Conservation (phyloP, 2,113 vertebrate genomes). For the Alouatta palliata region DNA sequence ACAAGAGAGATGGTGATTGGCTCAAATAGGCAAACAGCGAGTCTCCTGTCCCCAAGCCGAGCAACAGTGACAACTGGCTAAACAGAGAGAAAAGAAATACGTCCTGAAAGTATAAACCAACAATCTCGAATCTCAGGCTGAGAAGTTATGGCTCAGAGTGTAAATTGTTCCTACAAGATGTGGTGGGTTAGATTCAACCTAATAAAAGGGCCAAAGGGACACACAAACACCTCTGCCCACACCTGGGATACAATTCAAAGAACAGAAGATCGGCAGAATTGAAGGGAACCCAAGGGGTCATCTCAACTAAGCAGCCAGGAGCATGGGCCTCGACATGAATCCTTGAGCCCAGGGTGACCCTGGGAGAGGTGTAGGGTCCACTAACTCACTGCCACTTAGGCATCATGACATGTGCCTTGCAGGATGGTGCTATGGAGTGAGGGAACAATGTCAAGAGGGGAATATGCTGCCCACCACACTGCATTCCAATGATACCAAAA, state of each 20-base stretch:
- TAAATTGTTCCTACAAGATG: neutral
- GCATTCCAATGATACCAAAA: neutral
- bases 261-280: neutral
- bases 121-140: neutral
- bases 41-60: neutral
- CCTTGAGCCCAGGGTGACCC: neutral
- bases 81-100: neutral
- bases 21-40: slow-evolving; percentile 41
- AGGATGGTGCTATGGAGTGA: neutral
- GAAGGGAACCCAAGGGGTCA: too few species aligned
- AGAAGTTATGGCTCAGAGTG: neutral
- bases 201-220: neutral
- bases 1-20: slow-evolving; percentile 65
- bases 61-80: neutral
- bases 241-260: too few species aligned
- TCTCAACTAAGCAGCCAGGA: neutral
- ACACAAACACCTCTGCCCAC: neutral
- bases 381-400: fast-evolving
- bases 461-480: fast-evolving
- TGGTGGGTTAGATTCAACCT: neutral
- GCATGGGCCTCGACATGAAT: too few species aligned
- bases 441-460: fast-evolving
- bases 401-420: fast-evolving
- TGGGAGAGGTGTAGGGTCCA: neutral
- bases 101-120: fast-evolving